Percentiles rank a stretch among this genome's conserved stretches.
These are phyloP conservation scores for Thinocorus orbignyianus DNA, from an alignment of 2,113 vertebrate species.

Conservation along the genomic window DNA sequence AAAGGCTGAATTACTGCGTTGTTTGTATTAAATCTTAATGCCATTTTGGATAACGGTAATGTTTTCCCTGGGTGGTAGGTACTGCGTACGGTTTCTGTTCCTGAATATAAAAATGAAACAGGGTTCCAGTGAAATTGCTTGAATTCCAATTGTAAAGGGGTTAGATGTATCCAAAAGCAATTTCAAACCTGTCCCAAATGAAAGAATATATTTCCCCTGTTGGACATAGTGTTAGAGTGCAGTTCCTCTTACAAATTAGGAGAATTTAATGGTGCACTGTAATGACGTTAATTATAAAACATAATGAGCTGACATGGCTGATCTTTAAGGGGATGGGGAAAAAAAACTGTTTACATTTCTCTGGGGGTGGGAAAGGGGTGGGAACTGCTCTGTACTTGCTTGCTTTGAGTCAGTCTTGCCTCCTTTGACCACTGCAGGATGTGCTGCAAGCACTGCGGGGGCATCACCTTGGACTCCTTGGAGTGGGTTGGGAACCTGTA, in stretches of 20 bases:
- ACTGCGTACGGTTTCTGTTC: background rate
- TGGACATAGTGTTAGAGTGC: background rate
- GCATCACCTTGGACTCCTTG: background rate
- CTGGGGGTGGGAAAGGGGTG: background rate
- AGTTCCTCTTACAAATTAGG: background rate
- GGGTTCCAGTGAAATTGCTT: background rate
- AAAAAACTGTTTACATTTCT: background rate
- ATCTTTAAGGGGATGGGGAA: background rate
- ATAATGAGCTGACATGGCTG: background rate
- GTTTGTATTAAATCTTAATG: conserved; percentile 48
- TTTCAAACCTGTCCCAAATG: conserved; percentile 5
- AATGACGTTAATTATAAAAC: background rate
- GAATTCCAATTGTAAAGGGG: background rate
- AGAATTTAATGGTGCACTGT: background rate
- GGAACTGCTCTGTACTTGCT: background rate
- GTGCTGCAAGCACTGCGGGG: rapidly evolving
- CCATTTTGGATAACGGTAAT: background rate
- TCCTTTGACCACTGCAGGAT: background rate
- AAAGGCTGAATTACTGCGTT: conserved; percentile 21
- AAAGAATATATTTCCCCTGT: background rate
- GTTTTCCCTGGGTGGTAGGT: background rate
- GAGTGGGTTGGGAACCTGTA: background rate
- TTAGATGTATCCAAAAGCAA: background rate
- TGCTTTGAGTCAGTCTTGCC: rapidly evolving
- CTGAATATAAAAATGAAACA: background rate